phyloP scores from a whole-genome alignment of 2,797 vertebrate genomes.

The Poliocrania exsul region DNA sequence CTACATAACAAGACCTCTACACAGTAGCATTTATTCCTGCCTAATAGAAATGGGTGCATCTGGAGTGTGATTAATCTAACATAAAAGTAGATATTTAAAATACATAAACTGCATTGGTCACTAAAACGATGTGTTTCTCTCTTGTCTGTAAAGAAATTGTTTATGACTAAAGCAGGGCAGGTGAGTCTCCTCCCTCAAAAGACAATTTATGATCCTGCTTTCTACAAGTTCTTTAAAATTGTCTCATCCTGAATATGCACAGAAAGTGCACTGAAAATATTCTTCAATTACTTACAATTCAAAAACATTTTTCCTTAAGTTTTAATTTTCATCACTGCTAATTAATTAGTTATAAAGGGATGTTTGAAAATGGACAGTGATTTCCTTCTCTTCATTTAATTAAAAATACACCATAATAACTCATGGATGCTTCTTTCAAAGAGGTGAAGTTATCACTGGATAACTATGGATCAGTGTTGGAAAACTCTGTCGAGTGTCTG shows the following conservation, averaged over 20 bases:
- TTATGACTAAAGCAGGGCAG: not conserved
- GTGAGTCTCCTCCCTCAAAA: not conserved
- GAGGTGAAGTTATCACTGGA: not conserved
- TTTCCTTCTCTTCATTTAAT: not conserved
- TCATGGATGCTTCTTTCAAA: not conserved
- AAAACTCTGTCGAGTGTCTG: accelerated
- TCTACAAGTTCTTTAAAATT: not conserved
- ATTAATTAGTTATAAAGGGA: not conserved
- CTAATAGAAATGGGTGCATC: not conserved
- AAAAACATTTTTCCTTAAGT: accelerated
- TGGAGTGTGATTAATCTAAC: not conserved
- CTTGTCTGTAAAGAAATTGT: not conserved
- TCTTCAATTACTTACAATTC: not conserved
- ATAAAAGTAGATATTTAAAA: not conserved
- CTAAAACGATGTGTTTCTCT: not conserved
- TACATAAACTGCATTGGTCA: not conserved
- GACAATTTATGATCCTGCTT: not conserved
- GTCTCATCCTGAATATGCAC: not conserved
- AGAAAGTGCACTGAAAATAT: not conserved
- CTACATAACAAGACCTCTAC: not conserved
- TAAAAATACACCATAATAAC: not conserved
- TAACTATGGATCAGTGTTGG: not conserved
- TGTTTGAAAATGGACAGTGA: not conserved
- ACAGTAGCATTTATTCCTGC: not conserved
- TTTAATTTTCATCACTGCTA: not conserved